A percentile compares a stretch with the other conserved stretches of the same genome.
phyloP scores from a whole-genome alignment of 2,797 vertebrate species.

The Propithecus perrieri region DNA sequence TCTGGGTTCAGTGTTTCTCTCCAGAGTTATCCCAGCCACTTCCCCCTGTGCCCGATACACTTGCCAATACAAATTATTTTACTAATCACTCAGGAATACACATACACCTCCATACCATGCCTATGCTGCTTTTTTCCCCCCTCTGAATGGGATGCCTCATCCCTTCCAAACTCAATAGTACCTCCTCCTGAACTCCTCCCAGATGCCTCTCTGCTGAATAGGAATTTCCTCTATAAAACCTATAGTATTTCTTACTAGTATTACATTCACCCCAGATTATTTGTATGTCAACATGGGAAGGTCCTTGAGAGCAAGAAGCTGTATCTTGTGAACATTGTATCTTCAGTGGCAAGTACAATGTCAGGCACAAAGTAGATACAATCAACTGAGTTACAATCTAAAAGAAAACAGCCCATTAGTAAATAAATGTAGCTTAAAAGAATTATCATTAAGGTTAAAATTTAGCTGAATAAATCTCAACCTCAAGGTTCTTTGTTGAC shows the following conservation, averaged over 20 bases:
- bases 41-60: background rate
- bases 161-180: background rate
- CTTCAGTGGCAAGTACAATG: background rate
- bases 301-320: background rate
- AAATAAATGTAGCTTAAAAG: slow-evolving; percentile 45
- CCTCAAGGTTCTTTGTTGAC: background rate
- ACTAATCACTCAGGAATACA: background rate
- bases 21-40: background rate
- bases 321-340: background rate
- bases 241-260: background rate
- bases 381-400: background rate
- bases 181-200: background rate
- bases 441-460: background rate
- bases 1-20: background rate
- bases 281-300: background rate
- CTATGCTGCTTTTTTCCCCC: background rate
- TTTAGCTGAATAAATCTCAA: slow-evolving; percentile 21
- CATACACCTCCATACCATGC: background rate
- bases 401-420: background rate
- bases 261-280: slow-evolving; percentile 5
- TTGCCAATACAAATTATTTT: background rate
- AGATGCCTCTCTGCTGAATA: background rate
- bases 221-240: slow-evolving; percentile 4
- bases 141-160: background rate
- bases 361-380: background rate